Evolutionary conservation across 2,113 vertebrate species (phyloP), one percentile per base, ranked within the genome.

Genomic region (Picathartes gymnocephalus): DNA sequence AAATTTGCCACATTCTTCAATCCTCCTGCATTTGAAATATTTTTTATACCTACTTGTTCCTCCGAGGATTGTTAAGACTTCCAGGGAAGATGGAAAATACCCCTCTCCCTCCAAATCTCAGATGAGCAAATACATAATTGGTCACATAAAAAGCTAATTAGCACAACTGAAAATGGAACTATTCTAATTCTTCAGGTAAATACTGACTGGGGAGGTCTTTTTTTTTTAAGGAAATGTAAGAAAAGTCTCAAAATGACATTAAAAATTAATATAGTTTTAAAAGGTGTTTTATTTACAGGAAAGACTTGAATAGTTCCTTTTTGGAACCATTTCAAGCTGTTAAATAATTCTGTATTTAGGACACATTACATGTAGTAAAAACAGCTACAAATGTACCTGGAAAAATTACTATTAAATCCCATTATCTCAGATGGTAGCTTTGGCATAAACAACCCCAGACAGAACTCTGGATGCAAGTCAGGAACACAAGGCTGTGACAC

Each of bases 301-400:
- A 71, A 51, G 6, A 25, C 30, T 51, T 71, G n/a, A 92, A 65
- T 69, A 81, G 17, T n/a, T n/a, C 44, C 91, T 40, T 60, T 93
- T 77, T 78, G 56, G 80, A 92, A 92, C 27, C 33, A 73, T 87
- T 82, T 85, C 53, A 82, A 94, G 77, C 64, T 95, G 70, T 80
- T 92, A 81, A 96, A 95, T 94, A 93, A 92, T 91, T 85, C 87
- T 11, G 44, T 81, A 54, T 89, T 97, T 94, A 78, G 64, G 69
- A 90, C 53, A 87, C 25, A 58, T n/a, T 57, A 72, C 24, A 27
- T 48, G 68, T 42, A 68, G 30, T 76, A 94, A 94, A 93, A 94
- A 30, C 45, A 61, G 45, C 60, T 88, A 86, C 50, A 76, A 89
- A 93, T 6, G 10, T 25, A 84, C 53, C 45, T 7, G 18, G 76